A percentile compares a stretch with the other conserved stretches of the same genome.
phyloP scores from a whole-genome alignment of 2,113 vertebrate genomes.

The Silurus glanis region DNA sequence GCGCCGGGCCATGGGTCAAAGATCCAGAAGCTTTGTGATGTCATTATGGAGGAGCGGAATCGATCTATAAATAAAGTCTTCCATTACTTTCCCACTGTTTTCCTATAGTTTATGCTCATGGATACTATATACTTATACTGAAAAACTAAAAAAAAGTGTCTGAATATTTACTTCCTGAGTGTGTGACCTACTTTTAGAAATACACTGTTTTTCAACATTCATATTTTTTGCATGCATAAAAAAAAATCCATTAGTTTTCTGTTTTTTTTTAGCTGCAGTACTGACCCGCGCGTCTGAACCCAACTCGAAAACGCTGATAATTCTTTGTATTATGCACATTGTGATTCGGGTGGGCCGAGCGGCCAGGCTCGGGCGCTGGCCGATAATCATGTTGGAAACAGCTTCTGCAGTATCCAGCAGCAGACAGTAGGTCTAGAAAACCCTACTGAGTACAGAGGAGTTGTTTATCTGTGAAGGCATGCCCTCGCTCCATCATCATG shows the following conservation, averaged over 20 bases:
- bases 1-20: no score
- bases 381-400: slow-evolving; percentile 62
- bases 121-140: background rate
- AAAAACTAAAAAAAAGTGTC: background rate
- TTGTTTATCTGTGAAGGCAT: slow-evolving; percentile 72
- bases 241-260: background rate
- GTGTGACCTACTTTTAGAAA: background rate
- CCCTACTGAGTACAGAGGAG: slow-evolving; percentile 62
- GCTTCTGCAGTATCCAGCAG: slow-evolving; percentile 55
- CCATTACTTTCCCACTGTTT: background rate
- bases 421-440: slow-evolving; percentile 56
- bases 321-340: background rate
- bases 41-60: no score
- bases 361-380: slow-evolving; percentile 14
- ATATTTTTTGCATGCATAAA: background rate
- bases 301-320: background rate
- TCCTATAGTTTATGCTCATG: background rate
- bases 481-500: slow-evolving; percentile 65
- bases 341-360: slow-evolving; percentile 23
- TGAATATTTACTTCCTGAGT: background rate
- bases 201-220: background rate
- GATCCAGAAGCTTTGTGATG: no score
- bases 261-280: background rate
- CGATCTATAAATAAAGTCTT: no score
- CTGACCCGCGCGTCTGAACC: background rate